phyloP scores from a whole-genome alignment of 1,140 invertebrate species.

The Steinernema khuongi region DNA sequence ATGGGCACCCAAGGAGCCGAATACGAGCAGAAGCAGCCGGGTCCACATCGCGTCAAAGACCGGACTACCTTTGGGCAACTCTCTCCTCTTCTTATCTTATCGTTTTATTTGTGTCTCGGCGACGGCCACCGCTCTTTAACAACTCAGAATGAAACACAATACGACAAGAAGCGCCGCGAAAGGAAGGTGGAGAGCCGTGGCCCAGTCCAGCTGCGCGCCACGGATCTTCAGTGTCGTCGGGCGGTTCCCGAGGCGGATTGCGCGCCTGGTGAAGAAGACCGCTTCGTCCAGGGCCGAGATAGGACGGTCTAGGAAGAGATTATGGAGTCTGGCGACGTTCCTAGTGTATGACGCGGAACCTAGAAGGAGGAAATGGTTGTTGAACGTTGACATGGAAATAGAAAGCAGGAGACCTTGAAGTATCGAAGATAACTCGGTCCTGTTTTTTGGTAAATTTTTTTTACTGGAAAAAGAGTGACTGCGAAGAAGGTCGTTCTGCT shows the following conservation, averaged over 20 bases:
- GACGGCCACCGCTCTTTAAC: too few species aligned
- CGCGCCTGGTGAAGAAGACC: not conserved
- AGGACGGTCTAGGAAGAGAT: not conserved
- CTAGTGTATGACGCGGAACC: not conserved
- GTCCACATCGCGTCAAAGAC: not conserved
- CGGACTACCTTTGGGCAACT: not conserved
- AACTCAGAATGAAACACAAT: not conserved
- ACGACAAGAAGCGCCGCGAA: not conserved
- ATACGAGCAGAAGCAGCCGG: not conserved
- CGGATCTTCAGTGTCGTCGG: not conserved
- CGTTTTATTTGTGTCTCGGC: not conserved
- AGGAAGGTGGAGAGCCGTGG: not conserved
- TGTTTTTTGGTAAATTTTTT: too few species aligned
- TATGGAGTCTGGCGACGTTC: not conserved
- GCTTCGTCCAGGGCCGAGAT: not conserved
- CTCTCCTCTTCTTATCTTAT: not conserved
- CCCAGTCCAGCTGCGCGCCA: not conserved
- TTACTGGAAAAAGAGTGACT: too few species aligned
- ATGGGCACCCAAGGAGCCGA: not conserved
- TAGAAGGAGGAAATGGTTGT: conserved; percentile 4
- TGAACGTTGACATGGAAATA: too few species aligned
- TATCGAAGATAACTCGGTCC: not conserved
- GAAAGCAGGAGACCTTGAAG: too few species aligned
- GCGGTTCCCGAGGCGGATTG: not conserved
- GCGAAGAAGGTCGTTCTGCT: too few species aligned